Evolutionary conservation across 2,797 vertebrate genomes (phyloP).

Genomic region (Darevskia mixta): DNA sequence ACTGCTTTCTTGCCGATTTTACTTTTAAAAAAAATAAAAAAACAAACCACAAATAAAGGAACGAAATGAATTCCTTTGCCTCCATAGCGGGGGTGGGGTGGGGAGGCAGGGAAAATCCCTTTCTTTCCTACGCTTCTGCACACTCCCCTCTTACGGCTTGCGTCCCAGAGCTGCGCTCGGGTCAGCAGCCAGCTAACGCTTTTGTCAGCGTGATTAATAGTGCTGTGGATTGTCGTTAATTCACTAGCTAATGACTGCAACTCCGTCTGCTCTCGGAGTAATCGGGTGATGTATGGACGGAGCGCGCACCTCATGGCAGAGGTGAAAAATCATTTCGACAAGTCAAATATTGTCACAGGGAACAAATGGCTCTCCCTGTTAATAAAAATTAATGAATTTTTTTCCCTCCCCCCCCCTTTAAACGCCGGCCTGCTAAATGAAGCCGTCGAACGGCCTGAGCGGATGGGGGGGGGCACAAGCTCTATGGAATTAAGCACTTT

Average conservation of each 20-base stretch:
- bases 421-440: conserved; percentile 87
- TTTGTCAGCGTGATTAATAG: conserved; percentile 99
- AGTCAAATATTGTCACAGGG: conserved; percentile 92
- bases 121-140: conserved; percentile 58
- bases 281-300: conserved; percentile 97
- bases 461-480: conserved; percentile 46
- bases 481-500: conserved; percentile 72
- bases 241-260: conserved; percentile 99
- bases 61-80: not conserved
- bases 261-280: conserved; percentile 87
- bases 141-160: conserved; percentile 69
- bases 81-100: too few relatives aligned
- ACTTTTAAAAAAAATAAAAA: too few relatives aligned
- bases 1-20: conserved; percentile 12
- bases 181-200: conserved; percentile 89
- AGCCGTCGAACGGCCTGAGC: conserved; percentile 73
- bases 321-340: conserved; percentile 97
- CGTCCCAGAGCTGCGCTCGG: conserved; percentile 84
- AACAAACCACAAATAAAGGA: too few relatives aligned
- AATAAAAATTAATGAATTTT: conserved; percentile 97
- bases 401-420: conserved; percentile 62
- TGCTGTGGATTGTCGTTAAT: conserved; percentile 94
- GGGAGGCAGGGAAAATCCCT: not conserved
- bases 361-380: conserved; percentile 90
- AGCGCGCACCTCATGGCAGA: conserved; percentile 92